Evolutionary conservation across 1,140 invertebrate species (phyloP).

Genomic region (Paraescarpia echinospica): DNA sequence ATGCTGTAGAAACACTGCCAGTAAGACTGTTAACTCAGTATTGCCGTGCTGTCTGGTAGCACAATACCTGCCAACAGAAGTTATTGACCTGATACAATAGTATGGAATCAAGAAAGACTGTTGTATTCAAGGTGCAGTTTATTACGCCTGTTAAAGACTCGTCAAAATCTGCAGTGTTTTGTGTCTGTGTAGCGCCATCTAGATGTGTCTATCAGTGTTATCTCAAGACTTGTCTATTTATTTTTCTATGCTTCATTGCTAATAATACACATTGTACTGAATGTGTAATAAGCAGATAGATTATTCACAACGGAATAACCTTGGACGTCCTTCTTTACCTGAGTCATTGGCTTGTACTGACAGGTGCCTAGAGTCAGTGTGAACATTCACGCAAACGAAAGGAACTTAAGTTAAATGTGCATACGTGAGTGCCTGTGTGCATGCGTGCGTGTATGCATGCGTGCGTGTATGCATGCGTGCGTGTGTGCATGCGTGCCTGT

Average conservation of each 20-base stretch:
- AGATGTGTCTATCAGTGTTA: background rate
- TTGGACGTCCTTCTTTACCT: background rate
- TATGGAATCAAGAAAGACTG: background rate
- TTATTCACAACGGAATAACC: background rate
- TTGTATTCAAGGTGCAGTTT: background rate
- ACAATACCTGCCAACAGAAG: background rate
- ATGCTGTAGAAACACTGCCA: background rate
- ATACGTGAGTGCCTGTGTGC: background rate
- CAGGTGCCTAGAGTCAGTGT: background rate
- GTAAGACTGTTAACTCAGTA: background rate
- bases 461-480: no score
- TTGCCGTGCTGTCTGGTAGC: background rate
- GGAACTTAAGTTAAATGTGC: background rate
- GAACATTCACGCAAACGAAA: background rate
- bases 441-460: no score
- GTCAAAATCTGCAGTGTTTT: background rate
- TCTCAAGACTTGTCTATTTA: background rate
- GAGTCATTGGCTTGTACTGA: background rate
- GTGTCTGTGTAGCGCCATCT: background rate
- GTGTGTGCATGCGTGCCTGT: no score
- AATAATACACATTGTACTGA: background rate
- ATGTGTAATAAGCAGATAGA: background rate
- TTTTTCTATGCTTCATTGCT: background rate
- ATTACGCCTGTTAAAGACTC: background rate
- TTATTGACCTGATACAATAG: background rate